Evolutionary conservation across 2,888 invertebrate species (phyloP).

Genomic region (Lochmaea crataegi): DNA sequence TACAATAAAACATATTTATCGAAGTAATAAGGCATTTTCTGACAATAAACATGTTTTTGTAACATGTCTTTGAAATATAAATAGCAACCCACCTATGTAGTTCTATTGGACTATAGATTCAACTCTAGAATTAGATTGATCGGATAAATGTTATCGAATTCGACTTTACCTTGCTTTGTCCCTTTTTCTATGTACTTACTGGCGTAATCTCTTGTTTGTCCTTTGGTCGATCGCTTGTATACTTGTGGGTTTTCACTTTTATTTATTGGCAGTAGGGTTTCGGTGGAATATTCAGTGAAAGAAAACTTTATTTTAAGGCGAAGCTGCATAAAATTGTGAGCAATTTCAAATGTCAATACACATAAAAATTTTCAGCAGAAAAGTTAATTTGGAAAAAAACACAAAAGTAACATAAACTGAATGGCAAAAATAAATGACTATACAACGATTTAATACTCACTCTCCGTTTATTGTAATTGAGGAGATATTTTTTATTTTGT

Average conservation of each 20-base stretch:
- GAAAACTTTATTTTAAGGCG: neutral
- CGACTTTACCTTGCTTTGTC: slow-evolving; percentile 35
- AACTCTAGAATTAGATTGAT: slow-evolving; percentile 52
- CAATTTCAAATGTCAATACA: too few species aligned
- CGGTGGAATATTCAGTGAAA: neutral
- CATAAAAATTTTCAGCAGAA: too few species aligned
- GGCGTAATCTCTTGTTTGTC: slow-evolving; percentile 32
- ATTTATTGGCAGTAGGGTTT: neutral
- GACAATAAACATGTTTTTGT: too few species aligned
- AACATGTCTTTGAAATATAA: neutral
- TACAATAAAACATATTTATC: too few species aligned
- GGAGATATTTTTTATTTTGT: too few species aligned
- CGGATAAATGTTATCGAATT: slow-evolving; percentile 50
- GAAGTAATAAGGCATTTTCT: too few species aligned
- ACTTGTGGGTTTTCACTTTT: slow-evolving; percentile 2
- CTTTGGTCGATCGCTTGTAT: slow-evolving; percentile 22
- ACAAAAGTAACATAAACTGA: too few species aligned
- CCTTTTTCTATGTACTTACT: slow-evolving; percentile 23
- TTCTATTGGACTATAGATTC: slow-evolving; percentile 31
- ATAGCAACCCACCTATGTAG: neutral
- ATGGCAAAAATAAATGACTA: too few species aligned
- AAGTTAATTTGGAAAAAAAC: too few species aligned
- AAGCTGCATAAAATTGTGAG: too few species aligned
- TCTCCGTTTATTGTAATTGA: too few species aligned
- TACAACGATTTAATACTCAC: too few species aligned